A percentile compares a stretch with the other conserved stretches of the same genome.
Evolutionary conservation across 2,113 vertebrate genomes (phyloP).

Genomic region (Narcine bancroftii): DNA sequence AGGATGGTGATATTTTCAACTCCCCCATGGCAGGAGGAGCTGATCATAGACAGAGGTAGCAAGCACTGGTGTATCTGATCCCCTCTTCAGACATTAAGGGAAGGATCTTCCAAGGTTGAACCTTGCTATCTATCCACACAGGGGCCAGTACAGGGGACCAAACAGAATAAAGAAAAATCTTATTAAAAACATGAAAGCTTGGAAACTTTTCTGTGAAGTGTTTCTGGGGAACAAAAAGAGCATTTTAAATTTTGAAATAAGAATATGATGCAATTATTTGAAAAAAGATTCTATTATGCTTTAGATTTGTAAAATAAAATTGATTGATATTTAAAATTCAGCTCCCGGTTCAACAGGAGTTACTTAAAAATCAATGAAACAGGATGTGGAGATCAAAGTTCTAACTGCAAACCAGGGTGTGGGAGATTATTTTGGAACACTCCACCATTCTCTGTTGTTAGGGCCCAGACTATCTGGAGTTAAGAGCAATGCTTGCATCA

Average conservation of each 20-base stretch:
- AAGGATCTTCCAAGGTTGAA: neutral
- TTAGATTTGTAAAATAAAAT: neutral
- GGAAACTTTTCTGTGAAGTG: neutral
- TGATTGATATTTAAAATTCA: neutral
- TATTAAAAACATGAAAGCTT: neutral
- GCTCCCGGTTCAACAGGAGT: neutral
- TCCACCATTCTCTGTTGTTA: constrained; percentile 18
- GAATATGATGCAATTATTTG: neutral
- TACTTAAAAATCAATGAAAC: constrained; percentile 10
- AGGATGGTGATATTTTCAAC: neutral
- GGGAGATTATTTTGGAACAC: constrained; percentile 7
- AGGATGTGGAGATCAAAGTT: constrained; percentile 32
- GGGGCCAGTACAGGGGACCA: neutral
- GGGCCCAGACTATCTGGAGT: neutral
- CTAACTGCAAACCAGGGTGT: constrained; percentile 20
- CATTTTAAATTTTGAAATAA: neutral
- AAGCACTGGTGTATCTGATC: neutral
- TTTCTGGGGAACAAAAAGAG: neutral
- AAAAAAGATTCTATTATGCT: neutral
- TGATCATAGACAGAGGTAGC: neutral
- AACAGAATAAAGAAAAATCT: neutral
- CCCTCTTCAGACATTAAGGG: neutral
- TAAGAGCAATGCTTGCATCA: constrained; percentile 12
- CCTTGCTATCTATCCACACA: neutral
- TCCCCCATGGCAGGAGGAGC: neutral